A percentile compares a stretch with the other conserved stretches of the same genome.
These are phyloP conservation scores for Mormyrops boulengeri DNA, from an alignment of 2,797 vertebrate species.

Conservation along the genomic window DNA sequence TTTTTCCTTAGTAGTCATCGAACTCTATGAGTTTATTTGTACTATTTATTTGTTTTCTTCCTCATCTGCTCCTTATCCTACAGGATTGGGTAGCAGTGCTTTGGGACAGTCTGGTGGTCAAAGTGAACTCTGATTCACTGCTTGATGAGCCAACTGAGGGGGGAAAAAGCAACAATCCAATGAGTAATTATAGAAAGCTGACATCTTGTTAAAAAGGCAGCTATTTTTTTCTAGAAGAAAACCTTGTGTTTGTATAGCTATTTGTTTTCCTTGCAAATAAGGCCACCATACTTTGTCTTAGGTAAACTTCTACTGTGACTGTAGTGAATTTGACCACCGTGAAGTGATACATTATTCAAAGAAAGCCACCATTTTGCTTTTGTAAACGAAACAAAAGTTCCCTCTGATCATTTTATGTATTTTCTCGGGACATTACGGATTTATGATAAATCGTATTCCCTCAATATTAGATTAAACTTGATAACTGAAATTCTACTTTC, in stretches of 20 bases:
- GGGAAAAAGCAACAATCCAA: constrained; percentile 34
- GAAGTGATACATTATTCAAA: constrained; percentile 37
- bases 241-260: constrained; percentile 60
- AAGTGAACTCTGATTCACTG: constrained; percentile 76
- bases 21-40: constrained; percentile 99
- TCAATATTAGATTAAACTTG: constrained; percentile 60
- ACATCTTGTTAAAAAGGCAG: constrained; percentile 60
- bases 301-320: constrained; percentile 58
- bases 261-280: constrained; percentile 56
- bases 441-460: constrained; percentile 56
- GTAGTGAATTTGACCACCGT: constrained; percentile 60
- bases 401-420: constrained; percentile 70
- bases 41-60: constrained; percentile 7
- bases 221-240: constrained; percentile 54
- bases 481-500: constrained; percentile 59
- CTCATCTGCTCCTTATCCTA: constrained; percentile 6
- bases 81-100: not conserved
- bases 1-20: constrained; percentile 98
- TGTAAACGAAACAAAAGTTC: constrained; percentile 59
- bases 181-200: constrained; percentile 57
- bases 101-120: constrained; percentile 4
- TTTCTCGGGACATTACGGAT: constrained; percentile 50
- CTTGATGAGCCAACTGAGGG: constrained; percentile 60
- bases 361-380: constrained; percentile 41
- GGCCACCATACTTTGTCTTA: constrained; percentile 69